phyloP scores from a whole-genome alignment of 2,888 invertebrate species.

The Lithophane leautieri region DNA sequence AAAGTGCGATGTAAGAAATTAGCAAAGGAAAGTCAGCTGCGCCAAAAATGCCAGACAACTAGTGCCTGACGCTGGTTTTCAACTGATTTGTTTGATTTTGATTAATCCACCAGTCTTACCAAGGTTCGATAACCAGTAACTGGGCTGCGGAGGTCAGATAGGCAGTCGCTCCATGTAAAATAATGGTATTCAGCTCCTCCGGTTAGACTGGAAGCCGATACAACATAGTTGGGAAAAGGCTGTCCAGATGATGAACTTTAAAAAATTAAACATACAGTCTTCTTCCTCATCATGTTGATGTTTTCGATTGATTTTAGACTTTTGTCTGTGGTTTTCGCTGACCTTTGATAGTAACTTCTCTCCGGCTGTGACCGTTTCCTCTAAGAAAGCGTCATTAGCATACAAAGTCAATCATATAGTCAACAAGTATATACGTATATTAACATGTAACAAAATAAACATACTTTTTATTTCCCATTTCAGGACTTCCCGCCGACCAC shows the following conservation, averaged over 20 bases:
- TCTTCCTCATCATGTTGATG: not conserved
- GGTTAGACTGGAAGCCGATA: not conserved
- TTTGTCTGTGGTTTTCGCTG: not conserved
- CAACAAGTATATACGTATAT: too few species aligned
- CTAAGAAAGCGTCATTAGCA: too few species aligned
- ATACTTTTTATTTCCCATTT: conserved; percentile 61
- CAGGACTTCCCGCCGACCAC: conserved; percentile 79
- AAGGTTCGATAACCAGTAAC: too few species aligned
- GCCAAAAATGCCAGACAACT: too few species aligned
- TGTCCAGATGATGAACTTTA: not conserved
- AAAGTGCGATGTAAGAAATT: too few species aligned
- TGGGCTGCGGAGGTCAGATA: not conserved
- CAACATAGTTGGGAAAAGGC: not conserved
- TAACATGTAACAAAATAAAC: not conserved
- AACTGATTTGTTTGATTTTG: too few species aligned
- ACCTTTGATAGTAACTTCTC: not conserved
- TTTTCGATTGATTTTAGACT: not conserved
- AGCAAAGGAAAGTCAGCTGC: too few species aligned
- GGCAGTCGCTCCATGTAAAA: not conserved
- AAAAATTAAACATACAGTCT: not conserved
- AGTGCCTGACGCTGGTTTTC: too few species aligned
- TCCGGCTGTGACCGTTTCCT: too few species aligned
- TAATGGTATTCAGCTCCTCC: not conserved
- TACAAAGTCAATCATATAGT: too few species aligned
- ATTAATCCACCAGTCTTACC: too few species aligned